A percentile compares a stretch with the other conserved stretches of the same genome.
These are phyloP conservation scores for Paracyclopina nana DNA, from an alignment of 1,140 invertebrate species.

Conservation along the genomic window DNA sequence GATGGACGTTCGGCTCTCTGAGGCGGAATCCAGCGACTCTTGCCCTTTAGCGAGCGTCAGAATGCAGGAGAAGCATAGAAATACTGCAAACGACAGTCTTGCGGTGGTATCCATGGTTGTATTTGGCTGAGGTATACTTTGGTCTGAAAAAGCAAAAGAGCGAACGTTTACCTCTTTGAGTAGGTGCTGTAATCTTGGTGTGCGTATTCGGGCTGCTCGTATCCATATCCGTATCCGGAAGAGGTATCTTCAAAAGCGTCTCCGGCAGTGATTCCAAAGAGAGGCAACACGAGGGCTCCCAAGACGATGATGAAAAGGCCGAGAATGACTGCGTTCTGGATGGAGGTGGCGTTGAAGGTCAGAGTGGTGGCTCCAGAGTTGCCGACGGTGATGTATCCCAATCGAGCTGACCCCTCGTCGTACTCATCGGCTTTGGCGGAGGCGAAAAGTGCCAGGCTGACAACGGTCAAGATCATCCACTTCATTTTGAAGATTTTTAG, in stretches of 20 bases:
- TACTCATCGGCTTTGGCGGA: background rate
- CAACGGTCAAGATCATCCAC: background rate
- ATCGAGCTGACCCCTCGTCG: slow-evolving; percentile 5
- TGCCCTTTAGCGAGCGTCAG: background rate
- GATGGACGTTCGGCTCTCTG: background rate
- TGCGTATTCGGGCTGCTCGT: slow-evolving; percentile 11
- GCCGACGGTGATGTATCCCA: slow-evolving; percentile 9
- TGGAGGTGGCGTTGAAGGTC: slow-evolving; percentile 16
- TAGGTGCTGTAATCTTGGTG: slow-evolving; percentile 7
- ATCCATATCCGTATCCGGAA: slow-evolving; percentile 14
- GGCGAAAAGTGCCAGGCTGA: slow-evolving; percentile 5
- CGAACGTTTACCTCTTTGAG: slow-evolving; percentile 14
- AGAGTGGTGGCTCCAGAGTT: slow-evolving; percentile 2
- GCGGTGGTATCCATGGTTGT: too few species aligned
- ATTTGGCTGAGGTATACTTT: too few species aligned
- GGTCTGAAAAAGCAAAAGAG: slow-evolving; percentile 12
- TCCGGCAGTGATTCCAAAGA: slow-evolving; percentile 2
- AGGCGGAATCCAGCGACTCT: background rate
- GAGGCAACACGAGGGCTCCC: slow-evolving; percentile 14
- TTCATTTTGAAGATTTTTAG: slow-evolving; percentile 7
- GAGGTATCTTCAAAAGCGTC: slow-evolving; percentile 1
- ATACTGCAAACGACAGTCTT: background rate
- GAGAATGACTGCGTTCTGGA: slow-evolving; percentile 17
- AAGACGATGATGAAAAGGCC: slow-evolving; percentile 16
- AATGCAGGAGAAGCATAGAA: background rate